phyloP scores from a whole-genome alignment of 2,797 vertebrate genomes.

The Platyrinchus mystaceus region DNA sequence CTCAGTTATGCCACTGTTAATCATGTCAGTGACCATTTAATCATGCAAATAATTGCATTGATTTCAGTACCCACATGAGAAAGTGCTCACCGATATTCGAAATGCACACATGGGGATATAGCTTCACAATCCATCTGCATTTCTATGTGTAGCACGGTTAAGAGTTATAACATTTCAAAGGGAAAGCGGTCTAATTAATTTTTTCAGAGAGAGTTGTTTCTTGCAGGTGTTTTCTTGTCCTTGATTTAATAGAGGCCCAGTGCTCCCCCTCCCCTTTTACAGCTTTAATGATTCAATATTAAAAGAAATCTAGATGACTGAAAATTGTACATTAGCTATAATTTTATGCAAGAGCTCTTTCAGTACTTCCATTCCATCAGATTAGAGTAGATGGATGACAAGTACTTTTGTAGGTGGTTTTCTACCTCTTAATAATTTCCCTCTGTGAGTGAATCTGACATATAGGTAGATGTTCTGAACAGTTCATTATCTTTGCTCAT shows the following conservation, averaged over 20 bases:
- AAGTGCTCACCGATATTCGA: constrained; percentile 46
- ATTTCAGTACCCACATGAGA: constrained; percentile 51
- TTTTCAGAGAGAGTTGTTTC: constrained; percentile 42
- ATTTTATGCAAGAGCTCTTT: constrained; percentile 66
- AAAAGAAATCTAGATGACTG: constrained; percentile 45
- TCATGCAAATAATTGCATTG: constrained; percentile 59
- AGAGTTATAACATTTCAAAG: constrained; percentile 35
- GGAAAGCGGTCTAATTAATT: constrained; percentile 33
- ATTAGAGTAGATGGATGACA: constrained; percentile 63
- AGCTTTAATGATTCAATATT: constrained; percentile 52
- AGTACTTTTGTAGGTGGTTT: constrained; percentile 63
- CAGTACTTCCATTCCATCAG: constrained; percentile 53
- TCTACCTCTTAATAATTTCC: constrained; percentile 52
- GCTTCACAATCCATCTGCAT: constrained; percentile 53
- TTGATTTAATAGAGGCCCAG: constrained; percentile 48
- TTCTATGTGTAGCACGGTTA: constrained; percentile 21
- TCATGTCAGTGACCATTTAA: constrained; percentile 61
- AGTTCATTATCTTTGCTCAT: constrained; percentile 59
- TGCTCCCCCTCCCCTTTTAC: constrained; percentile 2
- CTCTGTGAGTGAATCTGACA: constrained; percentile 39
- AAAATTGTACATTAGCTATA: constrained; percentile 60
- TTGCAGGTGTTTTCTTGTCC: constrained; percentile 58
- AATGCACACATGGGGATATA: constrained; percentile 38
- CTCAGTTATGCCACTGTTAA: constrained; percentile 54
- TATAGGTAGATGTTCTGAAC: constrained; percentile 35